Base-by-base conservation (phyloP, 64 coral and sea anemone species). In the Orbicella faveolata region DNA sequence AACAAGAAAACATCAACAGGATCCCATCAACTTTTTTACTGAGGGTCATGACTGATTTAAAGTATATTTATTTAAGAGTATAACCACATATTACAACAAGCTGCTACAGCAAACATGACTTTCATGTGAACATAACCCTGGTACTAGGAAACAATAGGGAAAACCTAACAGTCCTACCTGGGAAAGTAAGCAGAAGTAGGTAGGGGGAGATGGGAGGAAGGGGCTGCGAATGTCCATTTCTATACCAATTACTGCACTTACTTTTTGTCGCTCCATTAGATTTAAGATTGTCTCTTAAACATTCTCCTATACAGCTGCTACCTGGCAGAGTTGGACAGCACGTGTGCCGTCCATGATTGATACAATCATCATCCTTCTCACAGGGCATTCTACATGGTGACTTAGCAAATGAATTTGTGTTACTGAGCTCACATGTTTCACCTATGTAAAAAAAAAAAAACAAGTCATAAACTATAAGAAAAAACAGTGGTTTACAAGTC, bases 351-450 rank as follows among this genome's bases (percentile, higher is more conserved):
- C 89, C 89, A 83, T 83, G 51, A 41, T 90, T 90, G 11, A 51
- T 54, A 75, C 89, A 90, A 18, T 90, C 39, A 48, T 90, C 89
- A 83, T 90, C 89, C 68, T 34, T 74, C 16, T 34, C 26, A 21
- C 89, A 90, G 21, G 79, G 52, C 34, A 90, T 74, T 67, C 65
- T 72, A 75, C 89, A 90, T 34, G 59, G 81, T 64, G 81, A 84
- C 21, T 74, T 70, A 23, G 55, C 41, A 3, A 11, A 67, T 70
- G 67, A 70, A 70, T 70, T 70, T 9, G 10, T 33, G 21, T 70
- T 26, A 25, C 21, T 23, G 67, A 70, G 21, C 67, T 70, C 4
- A 9, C 67, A 70, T 23, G 6, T 25, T 70, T 70, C 21, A 70
- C 25, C 67, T 70, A 10, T 1, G 25, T 25, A 70, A 25, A 70